phyloP scores from a whole-genome alignment of 2,113 vertebrate species.

The Acanthochromis polyacanthus region DNA sequence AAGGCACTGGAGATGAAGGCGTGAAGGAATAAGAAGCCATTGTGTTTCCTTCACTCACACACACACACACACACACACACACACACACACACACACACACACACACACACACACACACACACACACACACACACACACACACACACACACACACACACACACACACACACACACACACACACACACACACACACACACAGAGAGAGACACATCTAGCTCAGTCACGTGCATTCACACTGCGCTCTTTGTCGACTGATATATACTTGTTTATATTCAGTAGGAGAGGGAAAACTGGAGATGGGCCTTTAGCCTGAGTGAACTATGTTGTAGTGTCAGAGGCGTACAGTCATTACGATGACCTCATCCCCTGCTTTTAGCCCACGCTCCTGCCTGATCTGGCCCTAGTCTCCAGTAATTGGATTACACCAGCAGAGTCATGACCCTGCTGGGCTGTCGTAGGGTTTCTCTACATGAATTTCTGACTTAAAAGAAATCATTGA shows the following conservation, averaged over 20 bases:
- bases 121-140: too few relatives aligned
- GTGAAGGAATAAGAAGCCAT: not conserved
- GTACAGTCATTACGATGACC: slow-evolving; percentile 53
- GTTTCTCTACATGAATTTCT: slow-evolving; percentile 5
- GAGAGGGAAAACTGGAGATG: slow-evolving; percentile 31
- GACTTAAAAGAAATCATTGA: slow-evolving; percentile 28
- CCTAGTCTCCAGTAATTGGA: slow-evolving; percentile 67
- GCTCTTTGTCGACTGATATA: slow-evolving; percentile 43
- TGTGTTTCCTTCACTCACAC: slow-evolving; percentile 11
- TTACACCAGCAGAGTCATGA: slow-evolving; percentile 66
- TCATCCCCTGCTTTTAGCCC: slow-evolving; percentile 71
- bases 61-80: slow-evolving; percentile 1
- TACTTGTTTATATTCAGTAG: slow-evolving; percentile 22
- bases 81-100: too few relatives aligned
- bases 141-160: too few relatives aligned
- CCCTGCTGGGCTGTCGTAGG: slow-evolving; percentile 41
- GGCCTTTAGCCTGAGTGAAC: slow-evolving; percentile 35
- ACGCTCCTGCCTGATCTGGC: slow-evolving; percentile 47
- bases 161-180: too few relatives aligned
- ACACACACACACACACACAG: too few relatives aligned
- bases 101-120: too few relatives aligned
- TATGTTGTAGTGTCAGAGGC: slow-evolving; percentile 35
- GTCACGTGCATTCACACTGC: slow-evolving; percentile 30
- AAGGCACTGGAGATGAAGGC: slow-evolving; percentile 11
- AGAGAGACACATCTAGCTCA: not conserved